Evolutionary conservation across 2,797 vertebrate species (phyloP).

Genomic region (Poecilia velifera): DNA sequence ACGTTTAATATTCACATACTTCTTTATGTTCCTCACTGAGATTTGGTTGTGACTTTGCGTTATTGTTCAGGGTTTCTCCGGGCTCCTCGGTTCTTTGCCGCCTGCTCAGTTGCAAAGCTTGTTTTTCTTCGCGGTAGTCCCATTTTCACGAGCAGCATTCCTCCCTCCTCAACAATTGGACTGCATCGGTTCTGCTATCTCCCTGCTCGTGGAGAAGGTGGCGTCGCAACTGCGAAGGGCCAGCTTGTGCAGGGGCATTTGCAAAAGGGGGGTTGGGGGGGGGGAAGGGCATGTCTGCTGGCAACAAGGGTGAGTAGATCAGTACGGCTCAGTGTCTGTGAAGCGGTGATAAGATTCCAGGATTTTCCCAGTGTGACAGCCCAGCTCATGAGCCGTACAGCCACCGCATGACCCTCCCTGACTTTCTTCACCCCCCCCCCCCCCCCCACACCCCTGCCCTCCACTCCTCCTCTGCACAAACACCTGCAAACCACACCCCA

Average conservation of each 20-base stretch:
- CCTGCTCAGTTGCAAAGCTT: constrained; percentile 26
- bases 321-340: constrained; percentile 83
- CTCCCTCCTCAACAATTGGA: constrained; percentile 69
- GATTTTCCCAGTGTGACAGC: constrained; percentile 85
- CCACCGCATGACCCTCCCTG: constrained; percentile 59
- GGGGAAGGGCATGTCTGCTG: constrained; percentile 81
- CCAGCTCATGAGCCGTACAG: constrained; percentile 78
- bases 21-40: constrained; percentile 2
- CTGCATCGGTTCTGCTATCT: constrained; percentile 76
- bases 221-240: constrained; percentile 66
- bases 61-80: neutral
- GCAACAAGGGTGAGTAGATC: constrained; percentile 84
- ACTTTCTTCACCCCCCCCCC: neutral
- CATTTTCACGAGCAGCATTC: constrained; percentile 62
- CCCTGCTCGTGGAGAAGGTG: constrained; percentile 65
- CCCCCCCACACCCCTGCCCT: constrained; percentile 12
- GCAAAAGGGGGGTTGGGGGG: constrained; percentile 45
- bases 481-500: constrained; percentile 67
- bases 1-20: neutral
- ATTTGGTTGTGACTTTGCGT: neutral
- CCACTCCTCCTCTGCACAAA: constrained; percentile 30
- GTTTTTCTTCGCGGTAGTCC: constrained; percentile 18
- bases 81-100: constrained; percentile 17
- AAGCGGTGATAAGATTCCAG: constrained; percentile 86
- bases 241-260: constrained; percentile 71